These are phyloP conservation scores for Sturmia bella DNA, from an alignment of 2,888 invertebrate species.

Conservation along the genomic window DNA sequence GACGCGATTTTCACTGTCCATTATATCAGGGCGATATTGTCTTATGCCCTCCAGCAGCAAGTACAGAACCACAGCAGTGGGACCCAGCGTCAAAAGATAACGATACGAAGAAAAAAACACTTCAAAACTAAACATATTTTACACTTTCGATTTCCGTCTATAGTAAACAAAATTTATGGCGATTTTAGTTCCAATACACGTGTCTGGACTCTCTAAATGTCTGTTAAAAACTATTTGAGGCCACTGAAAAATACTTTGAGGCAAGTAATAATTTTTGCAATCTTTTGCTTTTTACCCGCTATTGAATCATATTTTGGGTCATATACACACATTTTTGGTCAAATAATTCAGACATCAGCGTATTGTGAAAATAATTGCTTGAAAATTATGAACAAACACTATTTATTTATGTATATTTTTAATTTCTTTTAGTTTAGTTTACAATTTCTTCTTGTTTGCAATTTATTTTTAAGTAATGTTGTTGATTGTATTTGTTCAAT, in stretches of 20 bases:
- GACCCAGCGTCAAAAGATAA: conserved; percentile 85
- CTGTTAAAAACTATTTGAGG: not conserved
- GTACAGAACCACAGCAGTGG: conserved; percentile 86
- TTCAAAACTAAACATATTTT: conserved; percentile 71
- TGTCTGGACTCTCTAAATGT: not conserved
- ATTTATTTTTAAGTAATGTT: too few species aligned
- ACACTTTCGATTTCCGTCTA: not conserved
- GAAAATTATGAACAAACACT: too few species aligned
- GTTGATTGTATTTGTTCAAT: too few species aligned
- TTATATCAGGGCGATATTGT: conserved; percentile 87
- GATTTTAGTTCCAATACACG: not conserved
- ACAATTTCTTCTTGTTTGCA: too few species aligned
- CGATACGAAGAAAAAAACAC: conserved; percentile 84
- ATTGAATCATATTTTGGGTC: too few species aligned
- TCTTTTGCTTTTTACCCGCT: not conserved
- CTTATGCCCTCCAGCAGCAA: conserved; percentile 86
- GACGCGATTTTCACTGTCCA: conserved; percentile 86
- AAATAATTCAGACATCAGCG: too few species aligned
- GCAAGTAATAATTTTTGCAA: not conserved
- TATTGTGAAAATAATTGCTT: too few species aligned
- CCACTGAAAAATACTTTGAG: not conserved
- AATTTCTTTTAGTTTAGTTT: too few species aligned
- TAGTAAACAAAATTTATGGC: not conserved
- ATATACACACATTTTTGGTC: too few species aligned
- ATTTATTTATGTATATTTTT: too few species aligned